These are phyloP conservation scores for Calycopis cecrops DNA, from an alignment of 1,140 invertebrate species.

Conservation along the genomic window DNA sequence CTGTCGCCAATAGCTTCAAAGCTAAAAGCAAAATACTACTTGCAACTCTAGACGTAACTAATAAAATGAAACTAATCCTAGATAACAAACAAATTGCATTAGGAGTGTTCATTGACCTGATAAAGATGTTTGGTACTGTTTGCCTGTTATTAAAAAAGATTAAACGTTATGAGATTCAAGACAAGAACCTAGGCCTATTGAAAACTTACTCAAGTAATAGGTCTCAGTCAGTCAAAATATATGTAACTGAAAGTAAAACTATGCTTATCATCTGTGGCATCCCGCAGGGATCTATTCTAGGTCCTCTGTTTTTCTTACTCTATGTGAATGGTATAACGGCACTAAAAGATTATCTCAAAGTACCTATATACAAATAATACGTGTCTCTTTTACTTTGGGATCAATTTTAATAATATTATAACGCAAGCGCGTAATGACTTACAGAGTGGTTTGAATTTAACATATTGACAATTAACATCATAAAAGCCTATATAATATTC, in stretches of 20 bases:
- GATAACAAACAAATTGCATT: background rate
- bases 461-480: background rate
- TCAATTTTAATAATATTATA: background rate
- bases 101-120: background rate
- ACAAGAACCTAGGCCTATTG: background rate
- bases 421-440: background rate
- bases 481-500: constrained; percentile 1
- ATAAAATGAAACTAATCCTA: too few species aligned
- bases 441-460: constrained; percentile 3
- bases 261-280: constrained; percentile 8
- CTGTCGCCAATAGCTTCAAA: too few species aligned
- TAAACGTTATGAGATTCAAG: background rate
- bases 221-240: constrained; percentile 3
- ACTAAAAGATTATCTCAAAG: background rate
- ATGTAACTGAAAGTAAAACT: constrained; percentile 3
- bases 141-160: background rate
- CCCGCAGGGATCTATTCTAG: constrained; percentile 9
- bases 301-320: constrained; percentile 3
- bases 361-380: constrained; percentile 6
- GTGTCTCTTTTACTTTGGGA: constrained; percentile 6
- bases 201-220: constrained; percentile 3
- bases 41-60: too few species aligned
- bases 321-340: constrained; percentile 7
- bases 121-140: background rate
- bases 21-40: too few species aligned